phyloP scores from a whole-genome alignment of 2,113 vertebrate species.

The Campylorhamphus procurvoides region DNA sequence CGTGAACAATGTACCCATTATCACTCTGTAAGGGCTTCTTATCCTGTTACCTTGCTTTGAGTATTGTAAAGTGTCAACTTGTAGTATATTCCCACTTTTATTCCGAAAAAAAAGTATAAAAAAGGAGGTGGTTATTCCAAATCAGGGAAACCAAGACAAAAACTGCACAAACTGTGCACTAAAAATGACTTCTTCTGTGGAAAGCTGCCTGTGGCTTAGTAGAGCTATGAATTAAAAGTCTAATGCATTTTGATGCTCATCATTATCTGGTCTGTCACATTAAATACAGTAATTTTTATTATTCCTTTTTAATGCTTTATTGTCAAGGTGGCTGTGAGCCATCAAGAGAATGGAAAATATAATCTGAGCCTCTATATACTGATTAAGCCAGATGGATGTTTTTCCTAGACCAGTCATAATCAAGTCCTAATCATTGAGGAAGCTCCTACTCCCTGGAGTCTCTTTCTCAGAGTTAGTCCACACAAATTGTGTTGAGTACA shows the following conservation, averaged over 20 bases:
- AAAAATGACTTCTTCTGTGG: background rate
- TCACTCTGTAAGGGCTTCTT: background rate
- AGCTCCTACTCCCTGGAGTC: background rate
- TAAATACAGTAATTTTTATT: background rate
- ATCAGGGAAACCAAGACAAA: background rate
- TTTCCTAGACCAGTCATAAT: background rate
- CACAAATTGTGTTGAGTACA: background rate
- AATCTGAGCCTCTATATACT: background rate
- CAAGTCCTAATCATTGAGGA: background rate
- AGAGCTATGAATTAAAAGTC: background rate
- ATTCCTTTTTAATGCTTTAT: background rate
- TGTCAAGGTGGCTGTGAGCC: background rate
- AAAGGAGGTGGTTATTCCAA: background rate
- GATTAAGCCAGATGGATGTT: background rate
- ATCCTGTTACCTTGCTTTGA: background rate
- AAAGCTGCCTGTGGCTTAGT: background rate
- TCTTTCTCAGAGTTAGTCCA: background rate
- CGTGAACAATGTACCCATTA: constrained; percentile 25
- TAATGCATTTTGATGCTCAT: background rate
- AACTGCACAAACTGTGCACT: background rate
- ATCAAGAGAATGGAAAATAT: background rate
- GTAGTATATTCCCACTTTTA: background rate
- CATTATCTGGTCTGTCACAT: background rate
- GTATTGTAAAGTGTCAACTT: background rate
- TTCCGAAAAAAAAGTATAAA: background rate